A percentile compares a stretch with the other conserved stretches of the same genome.
These are phyloP conservation scores for Epizoanthus stellaris DNA, from an alignment of 92 coral and sea anemone species.

Conservation along the genomic window DNA sequence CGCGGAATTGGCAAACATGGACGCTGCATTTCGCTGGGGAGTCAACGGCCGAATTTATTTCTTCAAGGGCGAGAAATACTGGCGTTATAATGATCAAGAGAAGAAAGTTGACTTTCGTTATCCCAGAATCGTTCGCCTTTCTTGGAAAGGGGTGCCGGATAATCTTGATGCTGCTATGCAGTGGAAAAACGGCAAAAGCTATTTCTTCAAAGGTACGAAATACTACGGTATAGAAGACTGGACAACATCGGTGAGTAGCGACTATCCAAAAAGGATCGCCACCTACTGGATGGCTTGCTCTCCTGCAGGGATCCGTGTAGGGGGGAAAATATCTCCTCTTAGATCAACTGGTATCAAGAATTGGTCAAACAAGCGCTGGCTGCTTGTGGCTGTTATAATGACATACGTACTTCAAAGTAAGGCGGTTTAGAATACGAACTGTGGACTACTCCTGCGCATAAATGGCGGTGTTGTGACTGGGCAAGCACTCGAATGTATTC, in stretches of 20 bases:
- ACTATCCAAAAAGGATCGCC: slow-evolving; percentile 57
- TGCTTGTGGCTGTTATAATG: not conserved
- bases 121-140: slow-evolving; percentile 57
- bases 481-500: too few species aligned
- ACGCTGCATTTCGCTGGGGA: slow-evolving; percentile 70
- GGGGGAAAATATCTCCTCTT: slow-evolving; percentile 56
- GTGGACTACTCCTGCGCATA: too few species aligned
- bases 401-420: not conserved
- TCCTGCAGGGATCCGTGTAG: slow-evolving; percentile 39
- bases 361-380: not conserved
- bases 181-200: slow-evolving; percentile 68
- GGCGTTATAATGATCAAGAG: slow-evolving; percentile 60
- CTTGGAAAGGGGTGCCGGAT: slow-evolving; percentile 60
- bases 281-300: slow-evolving; percentile 75
- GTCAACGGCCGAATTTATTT: slow-evolving; percentile 71
- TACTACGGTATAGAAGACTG: slow-evolving; percentile 68
- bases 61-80: slow-evolving; percentile 71
- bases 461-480: too few species aligned
- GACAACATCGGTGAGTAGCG: slow-evolving; percentile 19
- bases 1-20: slow-evolving; percentile 65
- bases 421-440: not conserved
- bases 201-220: slow-evolving; percentile 70
- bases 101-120: slow-evolving; percentile 59
- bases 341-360: not conserved
- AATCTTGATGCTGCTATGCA: slow-evolving; percentile 72